Base-by-base conservation (phyloP, 2,888 invertebrate species). In the Apantesis nais region DNA sequence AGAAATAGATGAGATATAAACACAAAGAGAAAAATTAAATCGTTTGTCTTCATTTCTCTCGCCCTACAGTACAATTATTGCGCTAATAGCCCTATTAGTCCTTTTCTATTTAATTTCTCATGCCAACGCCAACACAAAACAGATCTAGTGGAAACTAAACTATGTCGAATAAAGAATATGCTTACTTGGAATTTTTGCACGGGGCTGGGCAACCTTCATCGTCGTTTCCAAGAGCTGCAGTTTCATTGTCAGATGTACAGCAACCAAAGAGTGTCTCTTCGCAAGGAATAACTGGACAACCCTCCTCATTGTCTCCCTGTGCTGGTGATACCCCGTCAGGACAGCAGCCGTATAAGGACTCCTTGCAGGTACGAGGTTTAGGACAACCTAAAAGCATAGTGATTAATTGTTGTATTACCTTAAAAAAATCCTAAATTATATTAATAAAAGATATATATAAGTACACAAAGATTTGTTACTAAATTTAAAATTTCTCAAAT, bases 221-320 rank as follows among this genome's bases (percentile, higher is more conserved):
- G 78, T 98, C 96, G 81, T 98, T 97, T 65, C 99, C 98, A 86
- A 97, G 96, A 0, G 99, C 97, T 14, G 96, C 93, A 0, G 97
- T 97, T 78, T 96, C 95, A 63, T 97, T 97, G 89, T 98, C 98
- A 16, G 96, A 96, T 29, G 76, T 71, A 85, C 99, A 99, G 87
- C 99, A 99, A 4, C 99, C 99, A 85, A 97, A 99, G 12, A 98
- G 93, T 0, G 97, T 97, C 83, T 97, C 97, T 0, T 96, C 95
- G 86, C 98, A 98, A 16, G 96, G 95, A 0, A 96, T 94, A 58
- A 95, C 90, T 0, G 98, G 98, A 86, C 99, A 99, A 3, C 97
- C 99, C 83, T 97, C 93, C 73, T 96, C 89, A 22, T 97, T 94
- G 0, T 96, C 95, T 16, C 98, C 98, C 70, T 93, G 88, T 0